Base-by-base conservation (phyloP, 2,888 invertebrate genomes). In the Drosophila quinaria region DNA sequence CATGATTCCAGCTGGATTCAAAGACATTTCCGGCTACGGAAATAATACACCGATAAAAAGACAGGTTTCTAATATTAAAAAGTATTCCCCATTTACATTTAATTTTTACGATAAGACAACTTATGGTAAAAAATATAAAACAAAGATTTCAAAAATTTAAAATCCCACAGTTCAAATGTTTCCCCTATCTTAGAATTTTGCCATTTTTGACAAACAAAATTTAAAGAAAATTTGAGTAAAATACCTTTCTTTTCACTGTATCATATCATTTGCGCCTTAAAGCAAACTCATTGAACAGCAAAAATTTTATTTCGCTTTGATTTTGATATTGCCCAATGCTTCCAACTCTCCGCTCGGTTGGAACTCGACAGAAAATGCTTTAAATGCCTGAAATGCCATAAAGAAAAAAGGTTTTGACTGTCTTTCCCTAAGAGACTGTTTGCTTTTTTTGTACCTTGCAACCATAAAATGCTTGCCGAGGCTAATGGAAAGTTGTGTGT, bases 11-110 rank as follows among this genome's bases (percentile, higher is more conserved):
- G 9, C 29, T n/a, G 25, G 10, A 46, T 56, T 35, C 15, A 56
- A 56, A 46, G 56, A 56, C 44, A 56, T 46, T 56, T 56, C 56
- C 33, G n/a, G 35, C 22, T 22, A 56, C 33, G 31, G 33, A 15
- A 6, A 56, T 10, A 15, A 15, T 10, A 50, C 31, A 25, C 46
- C 2, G n/a, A 47, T 35, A 11, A 10, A 10, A 33, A 31, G 10
- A 13, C 11, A 4, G 3, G 13, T 33, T 33, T 22, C 22, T 22
- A 22, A 22, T 22, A 22, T 3, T 0, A 22, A 19, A 19, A 19
- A 19, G 19, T 19, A 4, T 22, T 22, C 22, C 3, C 5, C 22
- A 3, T 22, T 22, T 3, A 6, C 8, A 29, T 35, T 35, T 35
- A 13, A 13, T 13, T 13, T 31, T 31, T 31, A 1, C 10, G 2